Conservation (phyloP, 1,140 invertebrate species). For the Neoseiulus cucumeris region DNA sequence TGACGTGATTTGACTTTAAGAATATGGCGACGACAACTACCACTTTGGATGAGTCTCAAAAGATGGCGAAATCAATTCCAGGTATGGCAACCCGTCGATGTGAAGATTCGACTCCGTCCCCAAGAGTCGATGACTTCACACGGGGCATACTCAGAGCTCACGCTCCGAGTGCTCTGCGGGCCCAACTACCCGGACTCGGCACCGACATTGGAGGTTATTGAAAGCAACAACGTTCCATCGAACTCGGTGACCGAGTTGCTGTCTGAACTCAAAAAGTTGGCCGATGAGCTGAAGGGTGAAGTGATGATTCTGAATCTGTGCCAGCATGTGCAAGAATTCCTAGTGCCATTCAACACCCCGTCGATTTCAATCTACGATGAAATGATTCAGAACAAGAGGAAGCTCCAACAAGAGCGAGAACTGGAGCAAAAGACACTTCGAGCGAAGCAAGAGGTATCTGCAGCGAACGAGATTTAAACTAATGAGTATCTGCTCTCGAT, state of each 20-base stretch:
- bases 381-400: slow-evolving; percentile 45
- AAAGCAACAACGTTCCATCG: slow-evolving; percentile 45
- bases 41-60: slow-evolving; percentile 21
- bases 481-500: too few species aligned
- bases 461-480: too few species aligned
- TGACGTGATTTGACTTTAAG: background rate
- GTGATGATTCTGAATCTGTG: slow-evolving; percentile 49
- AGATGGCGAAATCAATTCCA: slow-evolving; percentile 20
- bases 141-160: slow-evolving; percentile 40
- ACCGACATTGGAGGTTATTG: slow-evolving; percentile 40
- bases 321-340: slow-evolving; percentile 42
- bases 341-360: slow-evolving; percentile 49
- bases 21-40: background rate
- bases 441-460: slow-evolving; percentile 34
- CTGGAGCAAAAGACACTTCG: slow-evolving; percentile 31
- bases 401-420: slow-evolving; percentile 31
- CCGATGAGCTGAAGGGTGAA: slow-evolving; percentile 39
- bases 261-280: slow-evolving; percentile 35
- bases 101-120: slow-evolving; percentile 42
- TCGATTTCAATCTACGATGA: slow-evolving; percentile 58
- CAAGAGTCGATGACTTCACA: slow-evolving; percentile 39
- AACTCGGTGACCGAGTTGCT: slow-evolving; percentile 35
- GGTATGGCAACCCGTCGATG: slow-evolving; percentile 42
- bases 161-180: slow-evolving; percentile 44
- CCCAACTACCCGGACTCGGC: slow-evolving; percentile 46